Percentiles rank a stretch among this genome's conserved stretches.
phyloP scores from a whole-genome alignment of 1,140 invertebrate species.

The Cyphomyrmex costatus region DNA sequence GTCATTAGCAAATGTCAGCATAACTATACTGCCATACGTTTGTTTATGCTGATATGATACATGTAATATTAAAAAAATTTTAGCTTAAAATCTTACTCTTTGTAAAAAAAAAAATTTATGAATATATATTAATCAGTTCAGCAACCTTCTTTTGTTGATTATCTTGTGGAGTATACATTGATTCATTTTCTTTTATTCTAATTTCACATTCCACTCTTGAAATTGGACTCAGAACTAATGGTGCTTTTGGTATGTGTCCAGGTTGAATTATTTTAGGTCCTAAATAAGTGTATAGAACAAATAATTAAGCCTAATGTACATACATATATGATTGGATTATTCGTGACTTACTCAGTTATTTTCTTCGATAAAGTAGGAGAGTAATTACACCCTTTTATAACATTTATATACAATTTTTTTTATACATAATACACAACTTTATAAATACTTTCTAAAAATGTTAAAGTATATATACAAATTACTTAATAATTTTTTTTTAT shows the following conservation, averaged over 20 bases:
- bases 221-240: constrained; percentile 77
- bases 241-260: constrained; percentile 74
- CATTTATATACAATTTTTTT: too few species aligned
- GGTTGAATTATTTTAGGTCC: constrained; percentile 71
- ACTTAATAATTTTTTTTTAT: too few species aligned
- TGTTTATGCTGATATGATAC: constrained; percentile 47
- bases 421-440: too few species aligned
- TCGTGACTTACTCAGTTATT: too few species aligned
- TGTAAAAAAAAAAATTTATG: neutral
- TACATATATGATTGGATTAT: too few species aligned
- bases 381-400: too few species aligned
- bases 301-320: neutral
- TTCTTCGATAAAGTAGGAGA: too few species aligned
- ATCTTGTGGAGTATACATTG: constrained; percentile 1
- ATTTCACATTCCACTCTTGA: neutral
- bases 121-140: neutral
- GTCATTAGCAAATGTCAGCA: constrained; percentile 81
- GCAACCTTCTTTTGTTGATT: constrained; percentile 65
- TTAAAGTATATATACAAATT: too few species aligned
- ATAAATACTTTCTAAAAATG: too few species aligned
- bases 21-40: constrained; percentile 76
- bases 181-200: neutral
- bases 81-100: neutral
- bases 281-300: constrained; percentile 21
- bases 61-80: neutral